Percentiles rank a stretch among this genome's conserved stretches.
Conservation (phyloP, 2,797 vertebrate genomes). For the Australoheros facetus region DNA sequence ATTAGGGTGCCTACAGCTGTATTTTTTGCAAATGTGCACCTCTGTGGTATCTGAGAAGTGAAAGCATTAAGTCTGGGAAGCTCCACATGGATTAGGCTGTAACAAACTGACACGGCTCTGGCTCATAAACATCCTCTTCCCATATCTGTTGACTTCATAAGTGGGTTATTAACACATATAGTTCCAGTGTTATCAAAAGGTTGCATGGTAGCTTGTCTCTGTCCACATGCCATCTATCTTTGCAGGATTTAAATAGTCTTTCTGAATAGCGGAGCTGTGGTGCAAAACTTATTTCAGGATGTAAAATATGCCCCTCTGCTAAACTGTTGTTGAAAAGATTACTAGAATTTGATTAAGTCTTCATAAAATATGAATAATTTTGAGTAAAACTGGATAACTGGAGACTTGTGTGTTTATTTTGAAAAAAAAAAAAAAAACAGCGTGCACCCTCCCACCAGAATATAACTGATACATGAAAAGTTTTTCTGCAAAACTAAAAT, state of each 20-base stretch:
- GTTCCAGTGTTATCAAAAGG: neutral
- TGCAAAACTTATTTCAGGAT: neutral
- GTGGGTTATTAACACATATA: neutral
- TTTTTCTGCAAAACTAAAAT: neutral
- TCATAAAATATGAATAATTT: conserved; percentile 1
- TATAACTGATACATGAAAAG: neutral
- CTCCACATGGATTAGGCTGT: conserved; percentile 40
- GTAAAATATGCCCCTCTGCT: neutral
- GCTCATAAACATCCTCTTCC: conserved; percentile 20
- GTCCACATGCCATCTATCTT: conserved; percentile 1
- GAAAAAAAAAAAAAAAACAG: neutral
- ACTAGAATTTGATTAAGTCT: neutral
- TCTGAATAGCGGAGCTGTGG: neutral
- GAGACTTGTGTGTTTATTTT: neutral
- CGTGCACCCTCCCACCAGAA: neutral
- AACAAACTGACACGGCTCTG: conserved; percentile 27
- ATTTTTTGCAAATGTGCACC: conserved; percentile 35
- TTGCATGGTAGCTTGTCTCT: conserved; percentile 1
- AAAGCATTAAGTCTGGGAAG: conserved; percentile 20
- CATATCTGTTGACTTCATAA: conserved; percentile 27
- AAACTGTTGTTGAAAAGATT: neutral
- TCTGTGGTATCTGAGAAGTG: conserved; percentile 14
- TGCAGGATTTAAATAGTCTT: neutral
- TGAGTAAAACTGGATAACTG: neutral
- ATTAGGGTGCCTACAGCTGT: conserved; percentile 15